Evolutionary conservation across 2,888 invertebrate species (phyloP).

Genomic region (Drosophila antonietae): DNA sequence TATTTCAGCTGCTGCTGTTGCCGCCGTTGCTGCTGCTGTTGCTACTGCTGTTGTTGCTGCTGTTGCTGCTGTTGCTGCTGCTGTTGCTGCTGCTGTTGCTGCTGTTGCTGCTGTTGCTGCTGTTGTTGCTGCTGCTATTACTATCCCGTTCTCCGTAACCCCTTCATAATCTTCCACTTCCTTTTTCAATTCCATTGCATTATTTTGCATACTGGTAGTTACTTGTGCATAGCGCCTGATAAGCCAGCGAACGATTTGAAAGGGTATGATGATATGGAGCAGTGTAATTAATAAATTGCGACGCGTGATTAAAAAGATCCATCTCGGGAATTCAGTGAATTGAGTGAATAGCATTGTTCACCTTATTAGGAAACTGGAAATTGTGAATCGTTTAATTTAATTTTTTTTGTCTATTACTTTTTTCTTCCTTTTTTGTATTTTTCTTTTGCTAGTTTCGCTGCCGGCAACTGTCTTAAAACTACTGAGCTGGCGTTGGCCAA

Average conservation of each 20-base stretch:
- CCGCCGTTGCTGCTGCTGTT: background rate
- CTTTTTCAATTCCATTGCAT: conserved; percentile 14
- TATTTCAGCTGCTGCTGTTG: conserved; percentile 17
- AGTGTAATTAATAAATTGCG: conserved; percentile 41
- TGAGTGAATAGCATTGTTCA: conserved; percentile 61
- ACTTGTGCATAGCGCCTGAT: conserved; percentile 57
- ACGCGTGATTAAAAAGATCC: conserved; percentile 54
- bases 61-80: too few relatives aligned
- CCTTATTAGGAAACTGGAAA: conserved; percentile 22
- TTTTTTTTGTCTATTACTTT: background rate
- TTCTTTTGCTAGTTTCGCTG: conserved; percentile 19
- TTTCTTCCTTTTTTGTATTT: background rate
- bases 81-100: too few relatives aligned
- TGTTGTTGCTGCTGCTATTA: too few relatives aligned
- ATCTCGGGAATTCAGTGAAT: conserved; percentile 49
- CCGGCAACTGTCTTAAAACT: conserved; percentile 34
- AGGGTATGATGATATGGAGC: conserved; percentile 62
- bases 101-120: too few relatives aligned
- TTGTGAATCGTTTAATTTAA: conserved; percentile 21
- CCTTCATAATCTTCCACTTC: conserved; percentile 33
- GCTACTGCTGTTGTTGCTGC: too few relatives aligned
- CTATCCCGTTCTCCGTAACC: conserved; percentile 6
- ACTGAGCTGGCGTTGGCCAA: conserved; percentile 23
- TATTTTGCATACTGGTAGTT: conserved; percentile 37
- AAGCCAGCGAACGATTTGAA: conserved; percentile 75